Percentiles rank a stretch among this genome's conserved stretches.
Evolutionary conservation across 2,888 invertebrate genomes (phyloP).

Genomic region (Caenorhabditis doughertyi): DNA sequence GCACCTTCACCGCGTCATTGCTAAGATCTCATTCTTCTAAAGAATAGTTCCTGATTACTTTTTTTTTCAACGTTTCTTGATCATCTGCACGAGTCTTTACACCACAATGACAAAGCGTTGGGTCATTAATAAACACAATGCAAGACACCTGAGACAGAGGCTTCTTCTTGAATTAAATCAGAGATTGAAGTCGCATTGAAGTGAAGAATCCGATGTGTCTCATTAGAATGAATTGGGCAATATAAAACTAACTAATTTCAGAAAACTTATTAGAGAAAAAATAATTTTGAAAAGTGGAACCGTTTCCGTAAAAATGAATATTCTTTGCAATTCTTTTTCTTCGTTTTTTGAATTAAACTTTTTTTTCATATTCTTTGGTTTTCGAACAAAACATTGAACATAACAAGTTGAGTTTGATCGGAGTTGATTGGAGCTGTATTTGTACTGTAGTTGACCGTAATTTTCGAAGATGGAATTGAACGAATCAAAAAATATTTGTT

Average conservation of each 20-base stretch:
- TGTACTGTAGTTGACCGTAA: too few relatives aligned
- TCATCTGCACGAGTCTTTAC: slow-evolving; percentile 49
- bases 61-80: slow-evolving; percentile 52
- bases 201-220: background rate
- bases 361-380: too few relatives aligned
- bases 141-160: slow-evolving; percentile 37
- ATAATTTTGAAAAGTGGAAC: too few relatives aligned
- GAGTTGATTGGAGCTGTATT: too few relatives aligned
- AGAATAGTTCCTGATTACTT: slow-evolving; percentile 42
- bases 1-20: slow-evolving; percentile 21
- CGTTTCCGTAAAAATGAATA: too few relatives aligned
- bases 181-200: background rate
- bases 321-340: too few relatives aligned
- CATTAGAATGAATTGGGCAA: background rate
- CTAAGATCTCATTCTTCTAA: background rate
- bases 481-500: too few relatives aligned
- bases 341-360: too few relatives aligned
- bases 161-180: background rate
- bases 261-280: too few relatives aligned
- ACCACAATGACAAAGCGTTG: slow-evolving; percentile 56
- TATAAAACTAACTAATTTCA: background rate
- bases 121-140: slow-evolving; percentile 55
- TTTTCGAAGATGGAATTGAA: too few relatives aligned
- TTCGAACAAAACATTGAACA: too few relatives aligned
- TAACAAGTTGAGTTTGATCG: too few relatives aligned